Evolutionary conservation across 2,113 vertebrate genomes (phyloP), one percentile per base, ranked within the genome.

Genomic region (Podarcis cretensis): DNA sequence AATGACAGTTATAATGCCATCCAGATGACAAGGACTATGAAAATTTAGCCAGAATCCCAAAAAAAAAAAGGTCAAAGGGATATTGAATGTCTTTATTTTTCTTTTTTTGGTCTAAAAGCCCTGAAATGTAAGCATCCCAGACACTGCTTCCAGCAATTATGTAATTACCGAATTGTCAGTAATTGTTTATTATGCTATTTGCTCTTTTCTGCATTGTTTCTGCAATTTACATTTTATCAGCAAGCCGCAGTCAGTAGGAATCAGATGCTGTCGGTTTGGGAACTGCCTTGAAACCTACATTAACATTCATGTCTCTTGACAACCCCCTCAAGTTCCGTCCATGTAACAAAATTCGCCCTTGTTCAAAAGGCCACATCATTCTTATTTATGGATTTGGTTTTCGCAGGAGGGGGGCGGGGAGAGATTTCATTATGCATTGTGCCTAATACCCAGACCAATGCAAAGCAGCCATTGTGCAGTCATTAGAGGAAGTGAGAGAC

Each of bases 101-200:
- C 27, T 4, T 25, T 25, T 13, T 68, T 86, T 75, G 13, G 6
- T 18, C 25, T 69, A 21, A 84, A 59, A n/a, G 7, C 68, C 35
- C 54, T 81, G 48, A 32, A 37, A 65, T 48, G 8, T 74, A 85
- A 32, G 35, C 59, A 57, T 27, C 63, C 23, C 27, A 69, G 25
- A 30, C 71, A 89, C 65, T 74, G 68, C 40, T 81, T 85, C 35
- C 32, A 80, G 48, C 27, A 63, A 37, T 75, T 32, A 43, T 43
- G 27, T 20, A 74, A 81, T 74, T 89, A 85, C 48, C 37, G 27
- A 59, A 78, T 63, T 37, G 48, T 79, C 71, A 75, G 59, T 40
- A 89, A 84, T 71, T 48, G 27, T 79, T 82, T 83, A 76, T 88
- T 57, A 35, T 54, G 20, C 23, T 76, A 48, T 65, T 88, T 88